A percentile compares a stretch with the other conserved stretches of the same genome.
Evolutionary conservation across 1,140 invertebrate species (phyloP).

Genomic region (Euwallacea fornicatus): DNA sequence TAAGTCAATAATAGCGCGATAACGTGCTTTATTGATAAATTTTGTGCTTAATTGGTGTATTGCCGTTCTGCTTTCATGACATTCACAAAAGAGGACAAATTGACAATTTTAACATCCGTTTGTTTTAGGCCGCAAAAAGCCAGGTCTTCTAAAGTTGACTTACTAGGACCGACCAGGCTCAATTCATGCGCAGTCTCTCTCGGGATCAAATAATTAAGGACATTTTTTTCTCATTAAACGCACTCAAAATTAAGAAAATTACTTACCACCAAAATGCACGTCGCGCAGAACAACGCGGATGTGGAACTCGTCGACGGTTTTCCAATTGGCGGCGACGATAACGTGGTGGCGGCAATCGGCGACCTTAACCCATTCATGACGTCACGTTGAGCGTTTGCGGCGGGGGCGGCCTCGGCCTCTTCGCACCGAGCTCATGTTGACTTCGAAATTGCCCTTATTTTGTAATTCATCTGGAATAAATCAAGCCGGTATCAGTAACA

Average conservation of each 20-base stretch:
- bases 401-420: conserved; percentile 24
- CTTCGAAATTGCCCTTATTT: conserved; percentile 1
- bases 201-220: background rate
- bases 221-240: background rate
- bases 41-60: too few relatives aligned
- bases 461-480: conserved; percentile 14
- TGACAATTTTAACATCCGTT: too few relatives aligned
- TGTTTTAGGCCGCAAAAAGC: too few relatives aligned
- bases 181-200: too few relatives aligned
- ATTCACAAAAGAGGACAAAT: too few relatives aligned
- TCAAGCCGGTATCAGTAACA: background rate
- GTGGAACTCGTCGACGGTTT: conserved; percentile 19
- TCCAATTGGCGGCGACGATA: conserved; percentile 8
- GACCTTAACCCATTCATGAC: conserved; percentile 32
- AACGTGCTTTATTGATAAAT: too few relatives aligned
- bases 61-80: too few relatives aligned
- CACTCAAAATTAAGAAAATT: background rate
- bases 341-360: conserved; percentile 16
- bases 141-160: too few relatives aligned
- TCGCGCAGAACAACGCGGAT: conserved; percentile 19
- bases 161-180: too few relatives aligned
- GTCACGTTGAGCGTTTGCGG: conserved; percentile 34
- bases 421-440: conserved; percentile 18
- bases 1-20: too few relatives aligned
- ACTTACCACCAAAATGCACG: conserved; percentile 22